Conservation (phyloP, 2,113 vertebrate genomes). For the Myrmecophaga tridactyla region DNA sequence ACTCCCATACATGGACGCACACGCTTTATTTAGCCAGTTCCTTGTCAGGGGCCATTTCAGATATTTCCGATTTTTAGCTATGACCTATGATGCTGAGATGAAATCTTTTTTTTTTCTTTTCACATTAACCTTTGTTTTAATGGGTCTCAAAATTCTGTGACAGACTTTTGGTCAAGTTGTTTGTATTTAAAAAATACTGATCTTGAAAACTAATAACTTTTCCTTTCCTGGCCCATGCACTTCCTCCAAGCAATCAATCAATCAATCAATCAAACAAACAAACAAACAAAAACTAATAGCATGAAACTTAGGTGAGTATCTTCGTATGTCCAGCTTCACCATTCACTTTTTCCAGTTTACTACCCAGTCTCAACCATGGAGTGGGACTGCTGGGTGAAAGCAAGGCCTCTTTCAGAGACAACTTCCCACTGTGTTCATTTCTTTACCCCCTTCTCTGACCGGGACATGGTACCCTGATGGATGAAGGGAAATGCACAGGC, state of each 20-base stretch:
- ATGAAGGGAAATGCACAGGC: not conserved
- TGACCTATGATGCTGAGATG: not conserved
- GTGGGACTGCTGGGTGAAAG: not conserved
- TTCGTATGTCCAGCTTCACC: not conserved
- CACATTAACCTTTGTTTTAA: too few species aligned
- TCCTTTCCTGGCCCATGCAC: too few species aligned
- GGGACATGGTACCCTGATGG: constrained; percentile 57
- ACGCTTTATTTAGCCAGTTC: not conserved
- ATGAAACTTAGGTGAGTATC: too few species aligned
- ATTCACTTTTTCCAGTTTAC: not conserved
- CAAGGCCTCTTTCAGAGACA: not conserved
- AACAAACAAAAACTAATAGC: too few species aligned
- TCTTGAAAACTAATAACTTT: too few species aligned
- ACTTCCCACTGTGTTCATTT: not conserved
- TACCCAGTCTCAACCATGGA: not conserved
- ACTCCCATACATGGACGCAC: not conserved
- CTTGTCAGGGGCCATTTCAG: not conserved
- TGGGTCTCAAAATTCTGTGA: too few species aligned
- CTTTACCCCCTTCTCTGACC: constrained; percentile 41
- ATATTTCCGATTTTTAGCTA: not conserved
- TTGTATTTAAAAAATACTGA: too few species aligned
- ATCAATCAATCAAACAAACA: too few species aligned
- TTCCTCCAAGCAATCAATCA: too few species aligned
- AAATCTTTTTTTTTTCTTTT: not conserved
- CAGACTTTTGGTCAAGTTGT: too few species aligned